Percentiles rank a stretch among this genome's conserved stretches.
These are phyloP conservation scores for Zygaena filipendulae DNA, from an alignment of 2,888 invertebrate genomes.

Conservation along the genomic window DNA sequence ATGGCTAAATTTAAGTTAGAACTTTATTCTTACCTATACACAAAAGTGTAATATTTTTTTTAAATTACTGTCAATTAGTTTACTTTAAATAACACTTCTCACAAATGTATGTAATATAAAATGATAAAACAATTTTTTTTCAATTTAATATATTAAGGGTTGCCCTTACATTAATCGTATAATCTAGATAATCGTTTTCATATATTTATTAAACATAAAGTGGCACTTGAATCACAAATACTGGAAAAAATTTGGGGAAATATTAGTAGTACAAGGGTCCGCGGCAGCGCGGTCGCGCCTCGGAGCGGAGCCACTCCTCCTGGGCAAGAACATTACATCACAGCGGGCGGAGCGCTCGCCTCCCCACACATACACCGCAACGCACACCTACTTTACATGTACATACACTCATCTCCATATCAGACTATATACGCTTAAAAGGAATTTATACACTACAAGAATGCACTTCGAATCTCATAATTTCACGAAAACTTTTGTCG, in stretches of 20 bases:
- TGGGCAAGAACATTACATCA: too few species aligned
- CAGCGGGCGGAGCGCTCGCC: conserved; percentile 18
- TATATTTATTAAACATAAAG: conserved; percentile 77
- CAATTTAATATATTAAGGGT: conserved; percentile 66
- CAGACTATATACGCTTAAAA: conserved; percentile 66
- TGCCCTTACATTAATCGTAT: conserved; percentile 70
- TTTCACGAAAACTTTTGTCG: conserved; percentile 50
- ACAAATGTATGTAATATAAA: conserved; percentile 70
- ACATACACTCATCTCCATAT: conserved; percentile 40
- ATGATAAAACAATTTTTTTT: conserved; percentile 72
- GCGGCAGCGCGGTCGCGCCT: conserved; percentile 27
- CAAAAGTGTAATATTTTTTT: conserved; percentile 63
- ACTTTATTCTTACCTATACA: conserved; percentile 67
- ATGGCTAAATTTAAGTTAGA: conserved; percentile 71
- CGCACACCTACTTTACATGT: conserved; percentile 21
- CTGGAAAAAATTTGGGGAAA: conserved; percentile 76
- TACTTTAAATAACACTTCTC: conserved; percentile 66
- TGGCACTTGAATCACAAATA: conserved; percentile 84
- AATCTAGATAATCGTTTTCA: conserved; percentile 70
- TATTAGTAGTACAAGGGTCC: conserved; percentile 38
- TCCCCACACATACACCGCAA: conserved; percentile 18
- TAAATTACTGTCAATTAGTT: conserved; percentile 67
- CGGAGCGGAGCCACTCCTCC: conserved; percentile 11
- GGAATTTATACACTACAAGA: conserved; percentile 63
- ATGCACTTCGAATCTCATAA: conserved; percentile 67